Base-by-base conservation (phyloP, 2,113 vertebrate genomes). In the Cisticola juncidis region DNA sequence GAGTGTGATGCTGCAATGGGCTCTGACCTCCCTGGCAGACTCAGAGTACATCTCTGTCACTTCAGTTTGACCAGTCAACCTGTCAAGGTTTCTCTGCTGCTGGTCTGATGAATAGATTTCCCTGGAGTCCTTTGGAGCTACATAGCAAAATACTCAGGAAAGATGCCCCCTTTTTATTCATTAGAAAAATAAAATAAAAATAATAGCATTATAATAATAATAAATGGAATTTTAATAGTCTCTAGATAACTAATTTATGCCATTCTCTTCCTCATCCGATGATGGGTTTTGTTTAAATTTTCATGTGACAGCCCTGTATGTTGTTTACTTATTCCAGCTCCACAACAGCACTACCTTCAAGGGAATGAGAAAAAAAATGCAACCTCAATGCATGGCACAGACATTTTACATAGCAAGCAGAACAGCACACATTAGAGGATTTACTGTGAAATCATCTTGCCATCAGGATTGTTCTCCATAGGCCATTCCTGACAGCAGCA, bases 381-480 rank as follows among this genome's bases (percentile, higher is more conserved):
- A 97, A 90, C 69, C 70, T 79, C 97, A 97, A 17, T 97, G 98
- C 98, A 98, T 98, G 98, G 90, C 94, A 96, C 96, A 95, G 91
- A 96, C 90, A 92, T 94, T 44, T 83, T 95, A 95, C 69, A 88
- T 70, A 89, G 88, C 77, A 73, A 96, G 90, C 88, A 74, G 81
- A 79, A 91, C 70, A 92, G 92, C 92, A 88, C 90, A 94, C 74
- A 88, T 88, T 82, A 82, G 81, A 94, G 72, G 91, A 95, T 96
- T 81, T 95, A 91, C 97, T 91, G 95, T 95, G 97, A 96, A 96
- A 79, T 87, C 89, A 92, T 82, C 11, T 88, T 94, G 95, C 97
- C 96, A 78, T 90, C 96, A 88, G 94, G 86, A 81, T 64, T 92
- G 92, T 84, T 97, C 85, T 86, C 86, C 93, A 44, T 84, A 96